Base-by-base conservation (phyloP, 2,797 vertebrate genomes). In the Sebastes vulpes region DNA sequence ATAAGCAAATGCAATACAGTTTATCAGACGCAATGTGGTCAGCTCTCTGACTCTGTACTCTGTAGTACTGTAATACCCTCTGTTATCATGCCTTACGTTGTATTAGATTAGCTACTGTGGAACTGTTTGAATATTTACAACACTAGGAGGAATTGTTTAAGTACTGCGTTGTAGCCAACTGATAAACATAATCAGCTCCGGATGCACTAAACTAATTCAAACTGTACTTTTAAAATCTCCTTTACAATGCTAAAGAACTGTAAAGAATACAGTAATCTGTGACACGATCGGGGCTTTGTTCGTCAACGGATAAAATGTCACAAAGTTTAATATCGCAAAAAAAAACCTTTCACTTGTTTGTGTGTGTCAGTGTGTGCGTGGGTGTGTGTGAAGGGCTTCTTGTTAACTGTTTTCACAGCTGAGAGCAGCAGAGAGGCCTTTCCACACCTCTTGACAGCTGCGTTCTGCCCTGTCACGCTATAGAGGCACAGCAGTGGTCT, bases 361-460 rank as follows among this genome's bases (percentile, higher is more conserved):
- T 60, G 57, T 58, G 16, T 2, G 9, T 60, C n/a, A 7, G 10
- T 64, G 59, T 26, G 38, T 21, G 50, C 18, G 42, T 38, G 21
- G n/a, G 32, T 38, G 59, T 66, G 23, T 29, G 73, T 72, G 67
- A 59, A 46, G 32, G 54, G 78, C 65, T 81, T 83, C 74, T 91
- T 82, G 83, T 66, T 89, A 92, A 92, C 89, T 94, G 93, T 95
- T 94, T 95, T 95, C 79, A 93, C 93, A 95, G 92, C 94, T 95
- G 94, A 94, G 84, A 86, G 69, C 78, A 89, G 83, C 83, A 75
- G 75, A 84, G 85, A 86, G 84, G 77, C 84, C 89, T 95, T 93
- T 95, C 92, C 85, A 88, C 94, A 94, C 93, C 87, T 94, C 89
- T 64, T 82, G 87, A 93, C 94, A 95, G 94, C 94, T 95, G 95